These are phyloP conservation scores for Microctonus hyperodae DNA, from an alignment of 2,888 invertebrate genomes.

Conservation along the genomic window DNA sequence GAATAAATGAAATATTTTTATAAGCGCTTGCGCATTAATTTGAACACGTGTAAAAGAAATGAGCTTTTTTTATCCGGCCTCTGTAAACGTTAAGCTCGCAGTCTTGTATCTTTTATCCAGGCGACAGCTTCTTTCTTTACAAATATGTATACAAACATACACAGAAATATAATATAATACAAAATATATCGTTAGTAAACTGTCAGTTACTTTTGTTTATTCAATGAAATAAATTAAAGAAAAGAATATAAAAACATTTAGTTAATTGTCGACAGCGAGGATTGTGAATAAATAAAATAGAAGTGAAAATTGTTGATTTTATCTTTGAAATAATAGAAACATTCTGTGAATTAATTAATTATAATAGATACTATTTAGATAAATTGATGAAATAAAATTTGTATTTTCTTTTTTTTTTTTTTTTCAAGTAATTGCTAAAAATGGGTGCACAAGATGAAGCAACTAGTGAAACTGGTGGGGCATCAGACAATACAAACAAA, in stretches of 20 bases:
- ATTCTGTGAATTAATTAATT: background rate
- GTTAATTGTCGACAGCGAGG: background rate
- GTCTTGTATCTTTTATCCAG: slow-evolving; percentile 45
- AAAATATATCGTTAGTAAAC: background rate
- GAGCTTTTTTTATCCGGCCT: slow-evolving; percentile 41
- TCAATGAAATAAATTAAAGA: background rate
- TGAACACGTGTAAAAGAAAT: slow-evolving; percentile 50
- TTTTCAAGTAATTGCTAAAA: slow-evolving; percentile 22
- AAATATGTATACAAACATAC: no score
- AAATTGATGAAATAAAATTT: slow-evolving; percentile 4
- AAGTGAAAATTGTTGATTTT: slow-evolving; percentile 13
- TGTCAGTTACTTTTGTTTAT: background rate
- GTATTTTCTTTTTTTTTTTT: no score
- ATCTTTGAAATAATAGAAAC: background rate
- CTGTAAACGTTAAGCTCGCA: slow-evolving; percentile 44
- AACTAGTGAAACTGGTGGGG: slow-evolving; percentile 11
- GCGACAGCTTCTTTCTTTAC: slow-evolving; percentile 26
- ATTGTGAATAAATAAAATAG: background rate
- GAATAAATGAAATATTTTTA: background rate
- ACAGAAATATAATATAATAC: slow-evolving; percentile 6
- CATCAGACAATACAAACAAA: slow-evolving; percentile 19
- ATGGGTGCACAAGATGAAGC: slow-evolving; percentile 28
- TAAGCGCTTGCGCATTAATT: slow-evolving; percentile 51
- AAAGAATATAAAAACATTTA: background rate
- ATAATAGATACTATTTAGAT: background rate